These are phyloP conservation scores for Chymomyza fuscimana DNA, from an alignment of 2,888 invertebrate species.

Conservation along the genomic window DNA sequence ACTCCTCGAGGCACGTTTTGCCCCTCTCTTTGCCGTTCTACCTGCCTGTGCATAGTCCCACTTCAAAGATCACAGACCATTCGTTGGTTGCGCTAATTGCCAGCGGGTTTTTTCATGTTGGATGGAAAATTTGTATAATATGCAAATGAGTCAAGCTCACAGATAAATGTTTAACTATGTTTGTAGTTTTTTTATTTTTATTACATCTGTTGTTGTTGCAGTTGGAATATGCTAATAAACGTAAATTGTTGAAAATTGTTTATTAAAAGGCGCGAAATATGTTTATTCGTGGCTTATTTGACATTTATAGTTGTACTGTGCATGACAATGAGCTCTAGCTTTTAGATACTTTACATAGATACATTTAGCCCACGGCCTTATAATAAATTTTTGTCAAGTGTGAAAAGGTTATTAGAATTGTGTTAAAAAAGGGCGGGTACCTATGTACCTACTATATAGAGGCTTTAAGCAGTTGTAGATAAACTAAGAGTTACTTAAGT, in stretches of 20 bases:
- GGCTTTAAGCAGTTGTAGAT: background rate
- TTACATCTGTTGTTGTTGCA: constrained; percentile 27
- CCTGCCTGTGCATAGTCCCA: background rate
- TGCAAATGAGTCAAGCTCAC: constrained; percentile 46
- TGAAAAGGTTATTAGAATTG: constrained; percentile 5
- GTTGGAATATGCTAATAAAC: constrained; percentile 51
- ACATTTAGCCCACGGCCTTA: background rate
- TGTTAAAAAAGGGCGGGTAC: constrained; percentile 2
- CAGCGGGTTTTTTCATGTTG: constrained; percentile 50
- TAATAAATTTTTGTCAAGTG: background rate
- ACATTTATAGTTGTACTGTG: constrained; percentile 34
- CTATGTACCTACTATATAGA: too few relatives aligned
- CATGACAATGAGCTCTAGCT: background rate
- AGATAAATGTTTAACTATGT: constrained; percentile 30
- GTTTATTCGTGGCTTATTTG: constrained; percentile 40
- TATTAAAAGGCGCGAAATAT: constrained; percentile 61
- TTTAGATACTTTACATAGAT: background rate
- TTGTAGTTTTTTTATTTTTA: background rate
- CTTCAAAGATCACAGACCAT: background rate
- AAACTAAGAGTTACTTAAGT: background rate
- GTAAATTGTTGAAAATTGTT: constrained; percentile 59
- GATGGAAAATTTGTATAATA: constrained; percentile 45
- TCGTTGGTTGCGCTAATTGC: constrained; percentile 35
- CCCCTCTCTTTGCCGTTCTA: background rate
- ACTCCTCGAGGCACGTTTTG: constrained; percentile 33